Percentiles rank a stretch among this genome's conserved stretches.
Conservation (phyloP, 2,797 vertebrate species). For the Characodon lateralis region DNA sequence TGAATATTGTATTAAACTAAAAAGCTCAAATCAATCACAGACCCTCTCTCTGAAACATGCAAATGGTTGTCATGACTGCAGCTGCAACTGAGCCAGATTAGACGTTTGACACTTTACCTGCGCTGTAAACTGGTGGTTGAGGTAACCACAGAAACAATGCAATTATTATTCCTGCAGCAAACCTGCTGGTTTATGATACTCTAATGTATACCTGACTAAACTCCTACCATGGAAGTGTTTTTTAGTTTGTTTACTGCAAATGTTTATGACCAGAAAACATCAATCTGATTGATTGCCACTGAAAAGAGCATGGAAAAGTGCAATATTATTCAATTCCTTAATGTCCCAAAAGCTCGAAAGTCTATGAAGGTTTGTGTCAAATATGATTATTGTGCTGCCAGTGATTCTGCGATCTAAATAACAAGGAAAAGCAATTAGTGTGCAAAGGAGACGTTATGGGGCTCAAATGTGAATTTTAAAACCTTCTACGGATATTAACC, state of each 20-base stretch:
- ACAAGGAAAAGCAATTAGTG: conserved; percentile 33
- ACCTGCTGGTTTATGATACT: conserved; percentile 6
- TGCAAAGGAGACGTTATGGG: conserved; percentile 17
- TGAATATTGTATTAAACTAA: conserved; percentile 24
- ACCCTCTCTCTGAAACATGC: conserved; percentile 41
- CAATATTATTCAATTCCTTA: background rate
- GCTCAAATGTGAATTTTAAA: conserved; percentile 52
- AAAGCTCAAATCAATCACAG: conserved; percentile 45
- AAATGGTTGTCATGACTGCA: conserved; percentile 78
- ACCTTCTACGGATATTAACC: conserved; percentile 35
- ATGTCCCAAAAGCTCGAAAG: conserved; percentile 1
- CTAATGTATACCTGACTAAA: conserved; percentile 13
- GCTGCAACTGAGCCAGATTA: conserved; percentile 46
- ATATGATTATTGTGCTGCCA: conserved; percentile 29
- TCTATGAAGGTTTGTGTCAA: conserved; percentile 9
- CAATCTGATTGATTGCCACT: conserved; percentile 1
- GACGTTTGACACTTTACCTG: conserved; percentile 58
- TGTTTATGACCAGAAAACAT: background rate
- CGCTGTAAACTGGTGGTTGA: conserved; percentile 55
- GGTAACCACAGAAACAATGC: conserved; percentile 70
- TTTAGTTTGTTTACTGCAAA: background rate
- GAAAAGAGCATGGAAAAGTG: background rate
- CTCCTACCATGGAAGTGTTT: background rate
- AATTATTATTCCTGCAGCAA: conserved; percentile 61
- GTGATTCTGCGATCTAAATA: conserved; percentile 11